Conservation (phyloP, 1,140 invertebrate genomes). For the Trichonephila clavipes region DNA sequence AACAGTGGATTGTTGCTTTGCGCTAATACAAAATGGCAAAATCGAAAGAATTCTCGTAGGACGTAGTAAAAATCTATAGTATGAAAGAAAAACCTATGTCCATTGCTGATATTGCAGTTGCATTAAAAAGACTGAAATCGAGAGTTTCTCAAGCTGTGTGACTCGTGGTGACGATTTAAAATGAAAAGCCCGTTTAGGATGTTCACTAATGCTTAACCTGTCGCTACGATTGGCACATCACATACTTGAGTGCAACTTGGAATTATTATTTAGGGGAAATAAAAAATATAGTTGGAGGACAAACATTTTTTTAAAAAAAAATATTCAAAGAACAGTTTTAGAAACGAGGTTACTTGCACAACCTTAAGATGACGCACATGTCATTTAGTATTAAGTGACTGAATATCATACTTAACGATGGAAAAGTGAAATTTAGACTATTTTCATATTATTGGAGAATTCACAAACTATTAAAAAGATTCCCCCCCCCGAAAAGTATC, state of each 20-base stretch:
- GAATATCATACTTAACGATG: background rate
- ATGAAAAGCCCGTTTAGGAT: background rate
- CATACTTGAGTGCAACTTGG: background rate
- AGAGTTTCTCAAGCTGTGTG: background rate
- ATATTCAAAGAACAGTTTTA: background rate
- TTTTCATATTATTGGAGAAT: background rate
- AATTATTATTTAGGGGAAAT: background rate
- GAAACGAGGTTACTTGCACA: background rate
- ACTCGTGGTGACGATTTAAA: background rate
- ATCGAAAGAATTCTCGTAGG: too few species aligned
- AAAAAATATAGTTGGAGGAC: background rate
- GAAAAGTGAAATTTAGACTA: background rate
- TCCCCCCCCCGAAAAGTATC: background rate
- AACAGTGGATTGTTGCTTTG: too few species aligned
- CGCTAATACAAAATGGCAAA: too few species aligned
- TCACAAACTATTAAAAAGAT: background rate
- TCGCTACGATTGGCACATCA: background rate
- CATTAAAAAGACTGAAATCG: background rate
- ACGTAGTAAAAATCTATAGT: background rate
- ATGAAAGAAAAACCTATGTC: background rate
- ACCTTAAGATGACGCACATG: background rate
- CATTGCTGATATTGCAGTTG: background rate
- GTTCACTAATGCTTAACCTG: too few species aligned
- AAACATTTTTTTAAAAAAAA: background rate
- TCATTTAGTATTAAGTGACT: background rate